A percentile compares a stretch with the other conserved stretches of the same genome.
phyloP scores from a whole-genome alignment of 2,888 invertebrate species.

The Conomelus anceps region DNA sequence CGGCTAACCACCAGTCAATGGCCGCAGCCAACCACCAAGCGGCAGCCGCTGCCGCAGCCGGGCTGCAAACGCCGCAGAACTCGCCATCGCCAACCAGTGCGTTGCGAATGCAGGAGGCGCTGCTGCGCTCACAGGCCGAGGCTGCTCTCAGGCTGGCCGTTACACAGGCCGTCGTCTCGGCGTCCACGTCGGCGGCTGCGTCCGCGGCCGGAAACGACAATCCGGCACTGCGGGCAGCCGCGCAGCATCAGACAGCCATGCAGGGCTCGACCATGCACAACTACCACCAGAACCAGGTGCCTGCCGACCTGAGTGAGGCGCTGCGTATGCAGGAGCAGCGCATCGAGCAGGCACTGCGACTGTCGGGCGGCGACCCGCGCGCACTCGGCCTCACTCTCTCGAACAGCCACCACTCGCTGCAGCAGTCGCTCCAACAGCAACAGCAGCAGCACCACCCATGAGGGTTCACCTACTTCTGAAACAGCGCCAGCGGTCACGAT shows the following conservation, averaged over 20 bases:
- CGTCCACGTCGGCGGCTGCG: conserved; percentile 37
- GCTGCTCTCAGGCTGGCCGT: conserved; percentile 76
- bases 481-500: conserved; percentile 23
- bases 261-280: conserved; percentile 42
- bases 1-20: conserved; percentile 35
- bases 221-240: conserved; percentile 21
- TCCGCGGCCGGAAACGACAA: conserved; percentile 31
- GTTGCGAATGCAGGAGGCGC: conserved; percentile 55
- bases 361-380: conserved; percentile 71
- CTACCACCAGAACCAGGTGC: conserved; percentile 44
- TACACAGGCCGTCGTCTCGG: conserved; percentile 54
- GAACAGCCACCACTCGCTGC: conserved; percentile 35
- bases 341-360: conserved; percentile 71
- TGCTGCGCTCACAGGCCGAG: conserved; percentile 73
- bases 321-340: conserved; percentile 69
- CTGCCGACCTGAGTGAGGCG: conserved; percentile 65
- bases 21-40: conserved; percentile 39
- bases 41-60: conserved; percentile 23
- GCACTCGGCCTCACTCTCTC: conserved; percentile 67
- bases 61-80: conserved; percentile 39
- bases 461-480: conserved; percentile 35
- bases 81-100: conserved; percentile 40
- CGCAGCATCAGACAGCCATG: conserved; percentile 41
- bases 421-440: conserved; percentile 31
- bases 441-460: conserved; percentile 36